Conservation (phyloP, 2,113 vertebrate genomes). For the Nettapus auritus region DNA sequence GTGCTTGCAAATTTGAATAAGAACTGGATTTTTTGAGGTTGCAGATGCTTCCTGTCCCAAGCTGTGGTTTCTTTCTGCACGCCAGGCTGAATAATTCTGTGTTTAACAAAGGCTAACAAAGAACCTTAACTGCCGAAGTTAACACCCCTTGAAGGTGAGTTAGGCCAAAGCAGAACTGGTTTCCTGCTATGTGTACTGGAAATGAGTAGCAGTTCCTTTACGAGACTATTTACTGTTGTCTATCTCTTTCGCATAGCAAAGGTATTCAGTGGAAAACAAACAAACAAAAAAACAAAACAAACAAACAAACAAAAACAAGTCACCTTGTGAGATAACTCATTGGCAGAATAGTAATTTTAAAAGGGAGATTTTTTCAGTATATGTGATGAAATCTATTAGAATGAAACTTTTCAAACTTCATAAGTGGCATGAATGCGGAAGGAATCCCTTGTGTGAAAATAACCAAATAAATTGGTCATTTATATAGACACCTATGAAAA, state of each 20-base stretch:
- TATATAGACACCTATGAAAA: neutral
- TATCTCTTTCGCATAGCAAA: neutral
- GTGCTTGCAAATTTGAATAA: neutral
- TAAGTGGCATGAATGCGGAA: neutral
- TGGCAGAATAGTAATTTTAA: neutral
- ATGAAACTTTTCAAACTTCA: neutral
- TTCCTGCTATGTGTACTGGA: neutral
- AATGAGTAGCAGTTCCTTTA: neutral
- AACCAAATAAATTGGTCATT: neutral
- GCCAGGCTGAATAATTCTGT: neutral
- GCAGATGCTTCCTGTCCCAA: fast-evolving
- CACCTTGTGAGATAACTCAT: neutral
- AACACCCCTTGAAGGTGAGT: fast-evolving
- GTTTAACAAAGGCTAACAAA: neutral
- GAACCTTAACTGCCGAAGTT: neutral
- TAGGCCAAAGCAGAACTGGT: neutral
- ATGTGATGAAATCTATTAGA: neutral
- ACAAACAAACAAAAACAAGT: neutral
- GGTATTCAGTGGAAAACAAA: neutral
- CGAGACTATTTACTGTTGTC: neutral
- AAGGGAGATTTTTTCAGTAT: neutral
- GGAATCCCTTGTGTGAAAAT: neutral
- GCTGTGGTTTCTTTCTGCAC: neutral
- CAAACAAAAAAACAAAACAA: too few species aligned
- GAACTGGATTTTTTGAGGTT: neutral